Conservation (phyloP, 37 sponge, comb jelly and placozoan genomes). For the Tethya wilhelma region DNA sequence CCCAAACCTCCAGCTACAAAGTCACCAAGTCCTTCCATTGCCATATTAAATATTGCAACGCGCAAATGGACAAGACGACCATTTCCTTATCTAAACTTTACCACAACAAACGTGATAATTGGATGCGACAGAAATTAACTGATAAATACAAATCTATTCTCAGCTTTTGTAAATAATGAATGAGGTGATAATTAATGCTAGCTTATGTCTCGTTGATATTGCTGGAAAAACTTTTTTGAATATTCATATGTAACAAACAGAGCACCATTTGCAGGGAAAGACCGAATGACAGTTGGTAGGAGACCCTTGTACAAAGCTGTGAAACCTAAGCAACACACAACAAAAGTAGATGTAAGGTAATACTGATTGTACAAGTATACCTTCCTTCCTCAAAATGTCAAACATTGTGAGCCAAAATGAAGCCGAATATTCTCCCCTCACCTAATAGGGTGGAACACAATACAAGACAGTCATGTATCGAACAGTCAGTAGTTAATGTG, state of each 20-base stretch:
- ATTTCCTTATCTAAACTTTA: background rate
- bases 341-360: background rate
- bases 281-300: constrained; percentile 48
- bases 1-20: constrained; percentile 46
- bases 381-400: constrained; percentile 28
- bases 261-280: constrained; percentile 76
- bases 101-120: no score
- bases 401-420: constrained; percentile 18
- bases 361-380: constrained; percentile 24
- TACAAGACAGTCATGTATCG: no score
- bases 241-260: constrained; percentile 68
- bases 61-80: no score
- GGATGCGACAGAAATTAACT: no score
- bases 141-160: no score
- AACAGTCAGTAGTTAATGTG: no score
- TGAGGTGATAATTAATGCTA: background rate
- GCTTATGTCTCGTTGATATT: constrained; percentile 39
- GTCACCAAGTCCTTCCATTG: constrained; percentile 30
- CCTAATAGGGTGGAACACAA: constrained; percentile 15
- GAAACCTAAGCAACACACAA: background rate
- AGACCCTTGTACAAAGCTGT: constrained; percentile 59
- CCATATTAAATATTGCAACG: no score
- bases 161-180: no score
- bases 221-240: no score
- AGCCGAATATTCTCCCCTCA: constrained; percentile 25